Percentiles rank a stretch among this genome's conserved stretches.
Evolutionary conservation across 2,113 vertebrate species (phyloP).

Genomic region (Verasper variegatus): DNA sequence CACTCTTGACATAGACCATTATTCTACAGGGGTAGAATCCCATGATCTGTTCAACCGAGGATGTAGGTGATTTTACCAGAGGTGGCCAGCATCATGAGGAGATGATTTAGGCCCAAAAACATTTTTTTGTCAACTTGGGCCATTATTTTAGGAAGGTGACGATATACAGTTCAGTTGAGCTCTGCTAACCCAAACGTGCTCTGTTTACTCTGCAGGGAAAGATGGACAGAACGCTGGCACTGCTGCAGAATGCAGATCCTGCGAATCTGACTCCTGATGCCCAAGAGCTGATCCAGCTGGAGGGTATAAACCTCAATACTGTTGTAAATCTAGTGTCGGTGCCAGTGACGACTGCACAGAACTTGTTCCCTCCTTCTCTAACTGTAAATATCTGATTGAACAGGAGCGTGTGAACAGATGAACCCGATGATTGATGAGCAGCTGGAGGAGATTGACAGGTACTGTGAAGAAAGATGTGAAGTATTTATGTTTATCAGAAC

Average conservation of each 20-base stretch:
- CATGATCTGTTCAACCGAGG: too few relatives aligned
- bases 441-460: slow-evolving; percentile 97
- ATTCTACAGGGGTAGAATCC: too few relatives aligned
- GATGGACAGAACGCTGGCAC: slow-evolving; percentile 91
- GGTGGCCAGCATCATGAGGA: too few relatives aligned
- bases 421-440: slow-evolving; percentile 97
- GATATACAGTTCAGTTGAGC: neutral
- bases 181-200: neutral
- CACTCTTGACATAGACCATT: too few relatives aligned
- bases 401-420: slow-evolving; percentile 97
- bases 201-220: slow-evolving; percentile 82
- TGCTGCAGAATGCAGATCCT: slow-evolving; percentile 94
- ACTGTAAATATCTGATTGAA: slow-evolving; percentile 49
- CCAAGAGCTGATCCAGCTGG: slow-evolving; percentile 89
- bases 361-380: neutral
- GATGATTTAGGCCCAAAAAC: too few relatives aligned
- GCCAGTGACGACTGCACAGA: neutral
- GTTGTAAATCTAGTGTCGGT: neutral
- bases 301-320: slow-evolving; percentile 84
- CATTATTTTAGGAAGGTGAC: too few relatives aligned
- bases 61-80: too few relatives aligned
- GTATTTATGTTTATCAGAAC: too few relatives aligned
- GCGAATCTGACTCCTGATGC: slow-evolving; percentile 88
- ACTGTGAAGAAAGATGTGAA: slow-evolving; percentile 9
- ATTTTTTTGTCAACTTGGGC: too few relatives aligned